A percentile compares a stretch with the other conserved stretches of the same genome.
phyloP scores from a whole-genome alignment of 1,140 invertebrate genomes.

The Magallana gigas region DNA sequence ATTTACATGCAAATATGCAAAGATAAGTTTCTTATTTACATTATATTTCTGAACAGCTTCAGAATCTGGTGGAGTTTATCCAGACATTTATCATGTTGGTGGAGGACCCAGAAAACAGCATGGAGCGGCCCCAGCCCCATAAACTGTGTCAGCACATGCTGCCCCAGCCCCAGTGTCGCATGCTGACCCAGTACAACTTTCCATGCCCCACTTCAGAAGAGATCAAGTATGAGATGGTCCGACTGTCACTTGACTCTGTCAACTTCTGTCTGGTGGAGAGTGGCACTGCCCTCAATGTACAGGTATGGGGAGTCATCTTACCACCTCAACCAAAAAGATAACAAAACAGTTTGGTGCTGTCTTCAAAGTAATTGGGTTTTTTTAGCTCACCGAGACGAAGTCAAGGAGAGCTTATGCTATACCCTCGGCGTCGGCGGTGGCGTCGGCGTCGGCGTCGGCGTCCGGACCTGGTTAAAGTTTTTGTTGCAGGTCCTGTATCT shows the following conservation, averaged over 20 bases:
- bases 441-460: too few species aligned
- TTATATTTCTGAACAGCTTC: conserved; percentile 81
- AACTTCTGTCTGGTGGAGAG: conserved; percentile 95
- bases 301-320: conserved; percentile 81
- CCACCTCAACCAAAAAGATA: too few species aligned
- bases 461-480: too few species aligned
- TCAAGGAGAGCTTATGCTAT: too few species aligned
- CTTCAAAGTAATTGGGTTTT: too few species aligned
- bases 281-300: conserved; percentile 91
- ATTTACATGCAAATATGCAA: too few species aligned
- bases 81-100: conserved; percentile 93
- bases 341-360: too few species aligned
- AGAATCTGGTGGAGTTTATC: conserved; percentile 90
- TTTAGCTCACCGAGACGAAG: too few species aligned
- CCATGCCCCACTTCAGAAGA: conserved; percentile 91
- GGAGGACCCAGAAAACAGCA: conserved; percentile 92
- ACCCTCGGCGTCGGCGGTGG: too few species aligned
- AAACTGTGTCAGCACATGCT: conserved; percentile 92
- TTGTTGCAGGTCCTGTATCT: too few species aligned
- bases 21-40: too few species aligned
- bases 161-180: conserved; percentile 87
- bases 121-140: conserved; percentile 88
- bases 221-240: conserved; percentile 96
- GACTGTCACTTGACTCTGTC: conserved; percentile 93
- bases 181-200: conserved; percentile 72